Evolutionary conservation across 2,113 vertebrate genomes (phyloP).

Genomic region (Gallinago media): DNA sequence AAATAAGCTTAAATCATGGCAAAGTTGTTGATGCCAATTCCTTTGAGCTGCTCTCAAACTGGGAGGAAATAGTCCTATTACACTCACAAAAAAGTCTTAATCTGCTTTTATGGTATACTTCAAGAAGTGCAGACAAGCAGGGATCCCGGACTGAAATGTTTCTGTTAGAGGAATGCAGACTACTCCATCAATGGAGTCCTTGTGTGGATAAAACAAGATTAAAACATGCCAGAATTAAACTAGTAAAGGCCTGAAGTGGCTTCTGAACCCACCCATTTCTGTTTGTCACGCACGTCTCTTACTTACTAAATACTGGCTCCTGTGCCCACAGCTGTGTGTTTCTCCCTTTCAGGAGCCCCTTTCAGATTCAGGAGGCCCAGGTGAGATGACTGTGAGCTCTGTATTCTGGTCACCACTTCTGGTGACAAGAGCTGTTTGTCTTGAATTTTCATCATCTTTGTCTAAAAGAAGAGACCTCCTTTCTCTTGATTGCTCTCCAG

Average conservation of each 20-base stretch:
- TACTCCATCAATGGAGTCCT: background rate
- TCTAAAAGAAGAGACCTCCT: background rate
- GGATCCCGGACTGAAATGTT: background rate
- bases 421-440: background rate
- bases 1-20: conserved; percentile 33
- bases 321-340: background rate
- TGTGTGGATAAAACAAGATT: background rate
- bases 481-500: background rate
- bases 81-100: background rate
- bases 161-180: background rate
- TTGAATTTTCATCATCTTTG: background rate
- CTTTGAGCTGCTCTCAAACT: background rate
- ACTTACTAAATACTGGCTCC: background rate
- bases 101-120: background rate
- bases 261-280: background rate
- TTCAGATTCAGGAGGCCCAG: background rate
- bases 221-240: background rate
- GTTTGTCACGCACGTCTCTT: background rate
- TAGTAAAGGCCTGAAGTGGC: background rate
- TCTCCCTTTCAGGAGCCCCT: background rate
- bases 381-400: background rate
- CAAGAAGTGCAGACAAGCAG: background rate
- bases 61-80: background rate
- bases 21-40: background rate
- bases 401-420: background rate